Evolutionary conservation across 2,888 invertebrate species (phyloP).

Genomic region (Ypsolopha sequella): DNA sequence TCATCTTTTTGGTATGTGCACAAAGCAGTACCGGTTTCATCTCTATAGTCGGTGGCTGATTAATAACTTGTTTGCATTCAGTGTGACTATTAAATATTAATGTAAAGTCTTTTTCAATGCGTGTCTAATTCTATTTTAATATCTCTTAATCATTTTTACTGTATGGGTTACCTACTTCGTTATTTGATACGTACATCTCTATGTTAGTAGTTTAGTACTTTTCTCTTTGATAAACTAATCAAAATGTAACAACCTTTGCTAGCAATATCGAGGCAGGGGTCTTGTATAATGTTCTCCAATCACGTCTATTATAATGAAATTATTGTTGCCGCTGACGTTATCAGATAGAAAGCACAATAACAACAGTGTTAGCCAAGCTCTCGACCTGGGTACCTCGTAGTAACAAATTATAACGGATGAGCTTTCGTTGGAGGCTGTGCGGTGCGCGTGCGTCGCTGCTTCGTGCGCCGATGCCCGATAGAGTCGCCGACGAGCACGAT

Average conservation of each 20-base stretch:
- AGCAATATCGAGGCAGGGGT: neutral
- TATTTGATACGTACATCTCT: neutral
- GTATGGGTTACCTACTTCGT: too few relatives aligned
- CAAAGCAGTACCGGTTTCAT: slow-evolving; percentile 14
- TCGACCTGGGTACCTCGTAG: slow-evolving; percentile 25
- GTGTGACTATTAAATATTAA: slow-evolving; percentile 1
- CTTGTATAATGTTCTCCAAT: slow-evolving; percentile 9
- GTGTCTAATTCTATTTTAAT: neutral
- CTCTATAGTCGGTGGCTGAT: slow-evolving; percentile 26
- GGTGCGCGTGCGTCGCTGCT: slow-evolving; percentile 21
- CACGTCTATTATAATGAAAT: slow-evolving; percentile 33
- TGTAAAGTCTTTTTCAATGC: neutral
- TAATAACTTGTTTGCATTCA: slow-evolving; percentile 15
- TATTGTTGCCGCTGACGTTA: slow-evolving; percentile 24
- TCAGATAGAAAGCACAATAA: slow-evolving; percentile 58
- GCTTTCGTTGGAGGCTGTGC: slow-evolving; percentile 11
- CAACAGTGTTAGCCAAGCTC: slow-evolving; percentile 25
- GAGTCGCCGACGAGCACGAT: slow-evolving; percentile 50
- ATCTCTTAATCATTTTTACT: neutral
- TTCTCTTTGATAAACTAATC: neutral
- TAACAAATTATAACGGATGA: slow-evolving; percentile 34
- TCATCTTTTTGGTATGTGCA: slow-evolving; percentile 21
- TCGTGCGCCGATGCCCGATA: slow-evolving; percentile 57
- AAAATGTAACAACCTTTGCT: neutral
- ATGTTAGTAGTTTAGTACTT: neutral